Conservation (phyloP, 2,113 vertebrate species). For the Turdus rufiventris region DNA sequence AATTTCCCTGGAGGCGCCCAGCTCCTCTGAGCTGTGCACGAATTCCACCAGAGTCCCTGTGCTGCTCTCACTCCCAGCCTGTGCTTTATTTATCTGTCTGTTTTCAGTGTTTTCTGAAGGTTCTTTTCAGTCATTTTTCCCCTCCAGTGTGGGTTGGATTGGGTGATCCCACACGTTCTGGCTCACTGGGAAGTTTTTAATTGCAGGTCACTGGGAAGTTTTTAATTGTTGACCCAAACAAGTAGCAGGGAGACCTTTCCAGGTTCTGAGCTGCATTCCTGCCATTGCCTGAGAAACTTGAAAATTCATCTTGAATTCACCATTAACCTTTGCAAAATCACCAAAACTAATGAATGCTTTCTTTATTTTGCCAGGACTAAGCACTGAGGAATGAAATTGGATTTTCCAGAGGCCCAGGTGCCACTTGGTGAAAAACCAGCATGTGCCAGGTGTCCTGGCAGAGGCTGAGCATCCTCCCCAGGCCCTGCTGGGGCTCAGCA, state of each 20-base stretch:
- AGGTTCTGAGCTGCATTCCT: not conserved
- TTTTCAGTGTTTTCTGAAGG: not conserved
- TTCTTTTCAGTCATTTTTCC: not conserved
- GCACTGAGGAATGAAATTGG: not conserved
- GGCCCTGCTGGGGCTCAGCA: not conserved
- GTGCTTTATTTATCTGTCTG: fast-evolving
- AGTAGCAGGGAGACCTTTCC: not conserved
- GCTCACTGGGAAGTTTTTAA: not conserved
- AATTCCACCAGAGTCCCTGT: fast-evolving
- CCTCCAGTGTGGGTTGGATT: not conserved
- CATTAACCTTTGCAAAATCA: not conserved
- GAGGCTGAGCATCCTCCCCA: not conserved
- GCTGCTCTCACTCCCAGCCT: not conserved
- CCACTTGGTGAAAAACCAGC: not conserved
- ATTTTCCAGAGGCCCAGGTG: not conserved
- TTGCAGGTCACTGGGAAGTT: too few relatives aligned
- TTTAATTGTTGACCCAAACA: not conserved
- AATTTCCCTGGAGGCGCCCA: not conserved
- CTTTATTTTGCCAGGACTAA: not conserved
- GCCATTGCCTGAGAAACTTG: not conserved
- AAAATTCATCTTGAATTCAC: not conserved
- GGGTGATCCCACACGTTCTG: not conserved
- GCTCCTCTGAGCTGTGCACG: not conserved
- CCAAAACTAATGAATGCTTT: not conserved
- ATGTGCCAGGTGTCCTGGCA: fast-evolving